Evolutionary conservation across 2,888 invertebrate species (phyloP).

Genomic region (Acanthosoma haemorrhoidale): DNA sequence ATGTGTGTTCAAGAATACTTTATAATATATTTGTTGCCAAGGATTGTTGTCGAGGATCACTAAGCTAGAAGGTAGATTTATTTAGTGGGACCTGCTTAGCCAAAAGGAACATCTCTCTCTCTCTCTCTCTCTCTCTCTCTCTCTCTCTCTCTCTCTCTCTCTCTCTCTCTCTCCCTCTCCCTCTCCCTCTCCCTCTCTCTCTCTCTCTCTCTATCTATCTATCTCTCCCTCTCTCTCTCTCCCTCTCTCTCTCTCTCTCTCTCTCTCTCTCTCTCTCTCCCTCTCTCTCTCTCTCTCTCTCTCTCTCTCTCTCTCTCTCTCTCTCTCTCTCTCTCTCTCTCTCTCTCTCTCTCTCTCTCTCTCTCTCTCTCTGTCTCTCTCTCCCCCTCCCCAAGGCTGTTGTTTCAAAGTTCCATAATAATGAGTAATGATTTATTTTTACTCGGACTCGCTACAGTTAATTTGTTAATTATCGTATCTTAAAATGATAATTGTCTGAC

Average conservation of each 20-base stretch:
- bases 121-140: neutral
- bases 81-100: too few relatives aligned
- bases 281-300: neutral
- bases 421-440: too few relatives aligned
- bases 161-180: neutral
- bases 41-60: too few relatives aligned
- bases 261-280: conserved; percentile 6
- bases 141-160: neutral
- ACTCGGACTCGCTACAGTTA: too few relatives aligned
- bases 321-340: conserved; percentile 3
- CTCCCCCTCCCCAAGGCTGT: too few relatives aligned
- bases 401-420: too few relatives aligned
- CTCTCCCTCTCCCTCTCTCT: neutral
- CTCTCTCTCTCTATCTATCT: neutral
- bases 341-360: neutral
- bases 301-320: neutral
- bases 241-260: conserved; percentile 7
- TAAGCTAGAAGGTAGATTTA: too few relatives aligned
- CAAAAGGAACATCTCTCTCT: too few relatives aligned
- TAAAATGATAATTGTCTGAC: too few relatives aligned
- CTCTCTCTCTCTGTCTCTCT: neutral
- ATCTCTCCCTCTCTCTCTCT: neutral
- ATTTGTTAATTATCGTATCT: too few relatives aligned
- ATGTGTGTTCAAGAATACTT: too few relatives aligned
- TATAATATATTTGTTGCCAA: too few relatives aligned